These are phyloP conservation scores for Botia kubotai DNA, from an alignment of 2,797 vertebrate species.

Conservation along the genomic window DNA sequence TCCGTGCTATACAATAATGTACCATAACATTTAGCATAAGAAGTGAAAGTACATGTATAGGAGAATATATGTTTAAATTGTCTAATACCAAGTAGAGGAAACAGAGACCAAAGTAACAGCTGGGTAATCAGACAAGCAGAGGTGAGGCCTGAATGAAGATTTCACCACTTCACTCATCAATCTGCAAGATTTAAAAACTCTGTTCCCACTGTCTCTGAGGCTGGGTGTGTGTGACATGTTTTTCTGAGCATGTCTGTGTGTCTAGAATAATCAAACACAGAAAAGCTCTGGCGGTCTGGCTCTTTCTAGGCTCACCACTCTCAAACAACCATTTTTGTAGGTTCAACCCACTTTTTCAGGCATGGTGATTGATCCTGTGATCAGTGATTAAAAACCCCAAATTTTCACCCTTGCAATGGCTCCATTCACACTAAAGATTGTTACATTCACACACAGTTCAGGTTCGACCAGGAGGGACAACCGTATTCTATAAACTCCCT, in stretches of 20 bases:
- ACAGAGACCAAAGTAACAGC: neutral
- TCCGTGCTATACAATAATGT: no score
- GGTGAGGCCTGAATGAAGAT: conserved; percentile 14
- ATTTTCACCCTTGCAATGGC: neutral
- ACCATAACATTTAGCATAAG: no score
- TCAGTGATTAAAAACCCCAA: conserved; percentile 1
- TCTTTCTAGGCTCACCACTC: conserved; percentile 3
- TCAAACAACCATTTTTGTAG: neutral
- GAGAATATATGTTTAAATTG: no score
- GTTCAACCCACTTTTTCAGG: neutral
- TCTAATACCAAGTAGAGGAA: neutral
- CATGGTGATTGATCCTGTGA: neutral
- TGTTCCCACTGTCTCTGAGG: conserved; percentile 29
- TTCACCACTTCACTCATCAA: conserved; percentile 21
- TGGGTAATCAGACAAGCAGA: conserved; percentile 28
- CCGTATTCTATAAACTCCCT: no score
- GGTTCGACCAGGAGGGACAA: no score
- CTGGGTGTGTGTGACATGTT: neutral
- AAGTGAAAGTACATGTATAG: no score
- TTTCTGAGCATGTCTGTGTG: conserved; percentile 40
- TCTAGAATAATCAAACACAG: conserved; percentile 43
- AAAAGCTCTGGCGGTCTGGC: conserved; percentile 20
- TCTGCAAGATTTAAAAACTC: conserved; percentile 41
- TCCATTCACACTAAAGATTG: neutral
- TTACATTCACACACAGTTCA: no score